Base-by-base conservation (phyloP, 2,797 vertebrate species). In the Anguilla pacifica region DNA sequence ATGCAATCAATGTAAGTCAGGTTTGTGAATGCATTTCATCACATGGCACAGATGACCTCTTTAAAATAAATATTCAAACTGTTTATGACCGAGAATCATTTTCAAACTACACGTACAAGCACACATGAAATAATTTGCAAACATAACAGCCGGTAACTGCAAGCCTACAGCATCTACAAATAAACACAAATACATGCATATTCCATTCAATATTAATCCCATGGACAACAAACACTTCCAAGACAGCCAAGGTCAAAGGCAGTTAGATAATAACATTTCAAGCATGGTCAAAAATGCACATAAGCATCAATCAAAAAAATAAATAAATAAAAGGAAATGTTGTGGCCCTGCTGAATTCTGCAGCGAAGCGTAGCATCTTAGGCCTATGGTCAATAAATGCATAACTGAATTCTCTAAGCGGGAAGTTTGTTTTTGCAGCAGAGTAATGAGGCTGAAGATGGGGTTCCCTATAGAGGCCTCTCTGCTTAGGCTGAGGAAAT, bases 321-420 rank as follows among this genome's bases (percentile, higher is more conserved):
- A 49, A 35, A 28, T 4, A 25, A n/a, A 67, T n/a, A 67, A 64
- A 61, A 61, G 5, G 19, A 19, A 61, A 19, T 22, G 51, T n/a
- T 67, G 22, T n/a, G n/a, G 22, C 28, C 35, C 49, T 28, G 17
- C 28, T 10, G 31, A 55, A 88, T 90, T 67, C 61, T 6, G 83
- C 53, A 87, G 70, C 25, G 49, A 1, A 83, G 59, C 88, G 86
- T 1, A 64, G 91, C 83, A 86, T 90, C 89, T 91, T 92, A 91
- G 92, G 89, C 90, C 87, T 89, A 84, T 86, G 84, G 85, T 87
- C 88, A 88, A 86, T 90, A 86, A 83, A 89, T 90, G 90, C 93
- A 91, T 91, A 92, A 89, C 85, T 77, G 28, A 85, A 39, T 84
- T 49, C 67, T 51, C 6, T 51, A 51, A 51, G 51, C 1, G 51